Evolutionary conservation across 37 sponge, comb jelly and placozoan genomes (phyloP).

Genomic region (Tethya wilhelma): DNA sequence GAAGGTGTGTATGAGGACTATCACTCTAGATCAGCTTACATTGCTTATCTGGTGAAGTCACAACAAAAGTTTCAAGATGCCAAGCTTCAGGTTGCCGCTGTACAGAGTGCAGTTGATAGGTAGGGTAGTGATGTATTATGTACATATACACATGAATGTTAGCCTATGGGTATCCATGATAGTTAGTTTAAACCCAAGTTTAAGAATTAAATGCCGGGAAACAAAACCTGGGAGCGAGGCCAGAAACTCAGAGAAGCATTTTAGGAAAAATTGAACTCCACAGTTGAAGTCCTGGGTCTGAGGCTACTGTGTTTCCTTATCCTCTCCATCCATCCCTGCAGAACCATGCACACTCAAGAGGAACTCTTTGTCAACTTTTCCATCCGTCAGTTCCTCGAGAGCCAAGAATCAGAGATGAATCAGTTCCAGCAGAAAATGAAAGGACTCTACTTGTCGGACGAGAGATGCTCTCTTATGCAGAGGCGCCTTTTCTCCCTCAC

Average conservation of each 20-base stretch:
- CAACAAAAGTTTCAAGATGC: slow-evolving; percentile 66
- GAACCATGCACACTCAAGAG: slow-evolving; percentile 17
- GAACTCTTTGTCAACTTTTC: slow-evolving; percentile 53
- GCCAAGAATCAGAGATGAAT: slow-evolving; percentile 5
- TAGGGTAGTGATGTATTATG: slow-evolving; percentile 1
- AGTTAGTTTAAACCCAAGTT: no score
- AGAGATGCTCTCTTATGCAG: slow-evolving; percentile 39
- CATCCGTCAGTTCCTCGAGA: slow-evolving; percentile 43
- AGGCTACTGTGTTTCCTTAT: no score
- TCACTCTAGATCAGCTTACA: slow-evolving; percentile 29
- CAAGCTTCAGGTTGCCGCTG: slow-evolving; percentile 40
- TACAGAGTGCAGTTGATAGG: slow-evolving; percentile 49
- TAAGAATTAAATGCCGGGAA: no score
- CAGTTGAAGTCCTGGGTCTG: no score
- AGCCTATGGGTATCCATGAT: no score
- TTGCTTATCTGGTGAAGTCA: slow-evolving; percentile 49
- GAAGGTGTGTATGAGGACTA: slow-evolving; percentile 45
- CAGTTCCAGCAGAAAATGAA: slow-evolving; percentile 26
- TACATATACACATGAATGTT: slow-evolving; percentile 9
- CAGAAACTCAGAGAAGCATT: no score
- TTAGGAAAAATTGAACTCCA: no score
- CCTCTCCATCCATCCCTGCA: background rate
- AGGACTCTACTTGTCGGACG: slow-evolving; percentile 29
- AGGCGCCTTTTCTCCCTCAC: slow-evolving; percentile 25
- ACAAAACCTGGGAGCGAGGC: no score